These are phyloP conservation scores for Platycheirus albimanus DNA, from an alignment of 2,888 invertebrate genomes.

Conservation along the genomic window DNA sequence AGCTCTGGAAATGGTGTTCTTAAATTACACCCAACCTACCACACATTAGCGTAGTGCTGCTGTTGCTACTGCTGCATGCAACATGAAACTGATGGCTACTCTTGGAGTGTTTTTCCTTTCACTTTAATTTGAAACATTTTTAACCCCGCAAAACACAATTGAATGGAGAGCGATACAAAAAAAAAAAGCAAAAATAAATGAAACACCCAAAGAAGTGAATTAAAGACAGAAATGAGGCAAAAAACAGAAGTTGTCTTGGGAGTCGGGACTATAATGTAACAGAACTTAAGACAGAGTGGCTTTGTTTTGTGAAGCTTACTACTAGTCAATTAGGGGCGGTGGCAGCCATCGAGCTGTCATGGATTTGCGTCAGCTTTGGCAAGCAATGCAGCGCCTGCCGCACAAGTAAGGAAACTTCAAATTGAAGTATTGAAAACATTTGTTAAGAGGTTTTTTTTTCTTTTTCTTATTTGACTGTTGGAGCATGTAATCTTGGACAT, in stretches of 20 bases:
- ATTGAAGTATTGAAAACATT: conserved; percentile 58
- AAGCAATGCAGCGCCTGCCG: background rate
- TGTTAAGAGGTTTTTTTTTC: conserved; percentile 44
- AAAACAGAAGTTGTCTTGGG: background rate
- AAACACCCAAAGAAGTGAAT: conserved; percentile 40
- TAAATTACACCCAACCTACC: conserved; percentile 67
- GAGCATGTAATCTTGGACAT: conserved; percentile 40
- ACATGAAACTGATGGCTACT: conserved; percentile 36
- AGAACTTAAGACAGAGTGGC: conserved; percentile 40
- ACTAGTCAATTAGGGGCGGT: conserved; percentile 64
- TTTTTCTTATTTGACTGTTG: too few species aligned
- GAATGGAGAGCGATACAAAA: background rate
- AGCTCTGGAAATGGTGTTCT: conserved; percentile 62
- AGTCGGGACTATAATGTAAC: conserved; percentile 7
- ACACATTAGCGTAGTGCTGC: conserved; percentile 47
- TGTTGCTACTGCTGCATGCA: conserved; percentile 10
- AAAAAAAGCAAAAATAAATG: background rate
- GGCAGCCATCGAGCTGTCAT: conserved; percentile 55
- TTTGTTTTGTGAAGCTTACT: conserved; percentile 23
- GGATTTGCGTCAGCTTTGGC: conserved; percentile 57
- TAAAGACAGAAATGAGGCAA: conserved; percentile 16
- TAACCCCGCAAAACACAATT: conserved; percentile 49
- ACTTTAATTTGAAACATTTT: conserved; percentile 66
- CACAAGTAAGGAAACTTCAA: conserved; percentile 44
- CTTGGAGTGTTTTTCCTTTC: conserved; percentile 67